Conservation (phyloP, 2,888 invertebrate species). For the Acleris cristana region DNA sequence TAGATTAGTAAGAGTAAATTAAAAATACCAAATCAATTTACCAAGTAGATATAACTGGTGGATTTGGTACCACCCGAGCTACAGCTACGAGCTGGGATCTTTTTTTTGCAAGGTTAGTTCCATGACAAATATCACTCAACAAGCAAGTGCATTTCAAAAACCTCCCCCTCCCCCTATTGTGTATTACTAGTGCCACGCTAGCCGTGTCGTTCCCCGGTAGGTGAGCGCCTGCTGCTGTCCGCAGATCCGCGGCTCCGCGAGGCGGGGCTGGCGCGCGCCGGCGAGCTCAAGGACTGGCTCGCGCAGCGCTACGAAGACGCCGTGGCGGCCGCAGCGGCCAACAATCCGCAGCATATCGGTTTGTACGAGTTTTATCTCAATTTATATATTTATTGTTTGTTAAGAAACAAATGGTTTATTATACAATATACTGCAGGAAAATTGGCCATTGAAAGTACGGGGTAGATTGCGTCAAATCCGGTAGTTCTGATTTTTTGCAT, state of each 20-base stretch:
- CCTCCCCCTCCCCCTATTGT: no score
- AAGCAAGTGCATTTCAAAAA: no score
- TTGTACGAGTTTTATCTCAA: conserved; percentile 39
- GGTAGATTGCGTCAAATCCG: no score
- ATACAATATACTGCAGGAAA: no score
- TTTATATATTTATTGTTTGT: no score
- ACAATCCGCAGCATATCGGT: conserved; percentile 60
- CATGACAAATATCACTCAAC: background rate
- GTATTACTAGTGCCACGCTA: conserved; percentile 11
- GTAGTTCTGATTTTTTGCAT: no score
- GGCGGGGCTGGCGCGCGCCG: conserved; percentile 87
- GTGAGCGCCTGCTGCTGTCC: conserved; percentile 71
- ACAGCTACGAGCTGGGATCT: background rate
- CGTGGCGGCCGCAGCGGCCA: conserved; percentile 88
- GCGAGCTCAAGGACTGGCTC: conserved; percentile 91
- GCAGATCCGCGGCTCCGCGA: conserved; percentile 92
- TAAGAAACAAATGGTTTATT: no score
- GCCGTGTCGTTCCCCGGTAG: conserved; percentile 50
- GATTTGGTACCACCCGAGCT: background rate
- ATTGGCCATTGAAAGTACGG: no score
- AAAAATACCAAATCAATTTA: background rate
- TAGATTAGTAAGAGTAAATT: background rate
- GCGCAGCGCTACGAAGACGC: conserved; percentile 93
- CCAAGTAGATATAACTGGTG: background rate
- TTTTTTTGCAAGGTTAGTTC: no score